These are phyloP conservation scores for Lasius platythorax DNA, from an alignment of 2,888 invertebrate genomes.

Conservation along the genomic window DNA sequence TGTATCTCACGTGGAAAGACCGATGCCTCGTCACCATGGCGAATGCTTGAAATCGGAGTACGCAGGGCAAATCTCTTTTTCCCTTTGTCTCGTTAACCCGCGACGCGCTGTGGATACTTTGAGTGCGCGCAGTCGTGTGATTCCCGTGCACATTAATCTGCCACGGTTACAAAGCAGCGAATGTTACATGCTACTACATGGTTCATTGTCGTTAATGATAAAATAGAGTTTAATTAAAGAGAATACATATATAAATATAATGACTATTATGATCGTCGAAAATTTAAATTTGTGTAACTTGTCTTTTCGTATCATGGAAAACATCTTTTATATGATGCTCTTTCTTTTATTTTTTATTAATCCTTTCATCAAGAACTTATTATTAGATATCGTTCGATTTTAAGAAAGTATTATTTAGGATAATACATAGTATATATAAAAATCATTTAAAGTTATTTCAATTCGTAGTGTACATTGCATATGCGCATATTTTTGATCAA, in stretches of 20 bases:
- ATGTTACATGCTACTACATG: neutral
- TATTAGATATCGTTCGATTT: neutral
- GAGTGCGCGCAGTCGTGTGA: neutral
- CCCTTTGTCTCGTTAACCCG: constrained; percentile 6
- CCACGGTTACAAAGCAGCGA: constrained; percentile 6
- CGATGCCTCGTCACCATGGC: constrained; percentile 53
- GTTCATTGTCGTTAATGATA: neutral
- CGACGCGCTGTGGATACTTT: constrained; percentile 1
- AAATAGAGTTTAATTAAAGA: neutral
- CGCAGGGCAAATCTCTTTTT: constrained; percentile 49
- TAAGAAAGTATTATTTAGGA: neutral
- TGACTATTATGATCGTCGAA: neutral
- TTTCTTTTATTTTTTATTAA: neutral
- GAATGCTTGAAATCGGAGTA: constrained; percentile 55
- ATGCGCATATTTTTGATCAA: neutral
- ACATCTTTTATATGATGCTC: too few relatives aligned
- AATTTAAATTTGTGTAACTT: neutral
- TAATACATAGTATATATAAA: too few relatives aligned
- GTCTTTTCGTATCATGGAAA: neutral
- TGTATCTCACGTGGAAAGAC: constrained; percentile 59
- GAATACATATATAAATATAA: neutral
- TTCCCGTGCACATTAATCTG: constrained; percentile 26
- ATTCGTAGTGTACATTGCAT: neutral
- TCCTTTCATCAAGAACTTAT: neutral
- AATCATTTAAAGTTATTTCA: neutral